Evolutionary conservation across 2,888 invertebrate genomes (phyloP), one percentile per base, ranked within the genome.

Genomic region (Lycia hirtaria): DNA sequence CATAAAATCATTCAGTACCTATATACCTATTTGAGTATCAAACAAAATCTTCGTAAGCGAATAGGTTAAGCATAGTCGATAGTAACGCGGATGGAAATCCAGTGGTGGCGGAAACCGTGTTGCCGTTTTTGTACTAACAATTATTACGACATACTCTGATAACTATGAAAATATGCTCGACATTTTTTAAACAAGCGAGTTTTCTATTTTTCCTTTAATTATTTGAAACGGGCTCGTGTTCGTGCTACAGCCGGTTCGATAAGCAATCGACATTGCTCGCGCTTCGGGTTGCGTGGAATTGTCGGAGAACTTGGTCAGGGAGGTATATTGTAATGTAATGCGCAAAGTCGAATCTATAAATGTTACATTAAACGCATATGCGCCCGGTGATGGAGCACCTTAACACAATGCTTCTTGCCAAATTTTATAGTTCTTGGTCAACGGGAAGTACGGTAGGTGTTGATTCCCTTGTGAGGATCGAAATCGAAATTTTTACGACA

Each of bases 141-240:
- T 88, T 82, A 86, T 82, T 81, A 78, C 81, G 88, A 85, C 84
- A 81, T 90, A 90, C 72, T 89, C 88, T 87, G 83, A 83, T 90
- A 84, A 87, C 83, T 75, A 73, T 78, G 83, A 75, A 82, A 83
- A 85, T 78, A 79, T 71, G 78, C 72, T 81, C 58, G 58, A 65
- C 58, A 58, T 62, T 67, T 62, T n/a, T 62, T 52, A 56, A 65
- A 67, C 38, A 44, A 48, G 38, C 40, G 26, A 43, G 62, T 65
- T 63, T 65, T 58, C 64, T 65, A 59, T 53, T 56, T 60, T 61
- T 59, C 49, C 48, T 49, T 52, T 63, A 67, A 65, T 65, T 64
- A 62, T 63, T 59, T 50, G 60, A 55, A 61, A 59, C 40, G 52
- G 41, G 47, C 43, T 51, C 24, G 56, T 53, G 61, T 62, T 59